Base-by-base conservation (phyloP, 2,888 invertebrate species). In the Pristionchus arcanus region DNA sequence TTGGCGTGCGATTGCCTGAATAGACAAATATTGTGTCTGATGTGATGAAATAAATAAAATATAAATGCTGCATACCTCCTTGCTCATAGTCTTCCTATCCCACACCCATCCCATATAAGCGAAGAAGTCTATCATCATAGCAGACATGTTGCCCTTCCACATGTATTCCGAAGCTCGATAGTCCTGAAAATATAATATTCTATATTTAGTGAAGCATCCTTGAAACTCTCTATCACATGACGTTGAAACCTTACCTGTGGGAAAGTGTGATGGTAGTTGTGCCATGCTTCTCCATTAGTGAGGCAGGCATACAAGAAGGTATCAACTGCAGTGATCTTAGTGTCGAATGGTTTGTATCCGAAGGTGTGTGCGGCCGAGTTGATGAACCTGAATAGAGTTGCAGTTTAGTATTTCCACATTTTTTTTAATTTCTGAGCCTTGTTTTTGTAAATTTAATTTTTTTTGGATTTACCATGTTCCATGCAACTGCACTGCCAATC, bases 261-360 rank as follows among this genome's bases (percentile, higher is more conserved):
- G 94, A 96, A 96, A 0, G 95, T 95, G 93, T 96, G 96, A 92
- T 96, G 96, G 94, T 95, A 96, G 93, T 96, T 96, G 94, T 96
- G 96, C 92, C 95, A 96, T 49, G 96, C 96, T 92, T 96, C 95
- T 93, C 91, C 96, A 66, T 93, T 91, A 19, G 95, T 93, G 19
- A 93, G 91, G 28, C 93, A 91, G 0, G 94, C 93, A 34, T 93
- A 94, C 92, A 92, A 93, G 42, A 94, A 90, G 37, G 92, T 93
- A 86, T 94, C 95, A 19, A 93, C 93, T 21, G 94, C 93, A 21
- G 93, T 92, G 42, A 94, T 92, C 31, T 90, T 92, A 95, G 97
- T 97, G 96, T 98, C 98, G 95, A 98, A 98, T 0, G 98, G 98
- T 95, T 97, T 97, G 93, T 97, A 97, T n/a, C 98, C 98, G 97